Percentiles rank a stretch among this genome's conserved stretches.
phyloP scores from a whole-genome alignment of 2,113 vertebrate species.

The Anseranas semipalmata region DNA sequence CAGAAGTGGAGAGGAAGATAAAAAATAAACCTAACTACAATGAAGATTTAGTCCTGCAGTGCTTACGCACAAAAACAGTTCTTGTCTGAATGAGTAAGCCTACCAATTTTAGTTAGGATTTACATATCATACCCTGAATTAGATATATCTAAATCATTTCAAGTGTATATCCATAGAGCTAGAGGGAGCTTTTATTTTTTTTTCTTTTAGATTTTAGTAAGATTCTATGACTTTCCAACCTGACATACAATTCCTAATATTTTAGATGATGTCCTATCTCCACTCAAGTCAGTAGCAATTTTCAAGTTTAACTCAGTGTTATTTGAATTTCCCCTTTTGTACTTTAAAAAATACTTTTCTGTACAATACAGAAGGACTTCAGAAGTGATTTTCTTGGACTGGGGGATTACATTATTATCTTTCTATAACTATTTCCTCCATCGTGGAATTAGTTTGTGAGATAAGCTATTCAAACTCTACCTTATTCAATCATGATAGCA shows the following conservation, averaged over 20 bases:
- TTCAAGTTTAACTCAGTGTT: background rate
- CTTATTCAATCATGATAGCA: background rate
- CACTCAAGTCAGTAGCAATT: background rate
- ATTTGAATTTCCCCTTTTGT: background rate
- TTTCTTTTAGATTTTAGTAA: background rate
- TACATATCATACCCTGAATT: background rate
- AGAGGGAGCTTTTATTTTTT: background rate
- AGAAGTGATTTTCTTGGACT: background rate
- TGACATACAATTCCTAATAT: background rate
- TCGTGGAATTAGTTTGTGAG: background rate
- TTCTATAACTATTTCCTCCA: background rate
- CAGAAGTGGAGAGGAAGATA: constrained; percentile 6
- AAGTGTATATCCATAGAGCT: background rate
- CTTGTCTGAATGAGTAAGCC: constrained; percentile 24
- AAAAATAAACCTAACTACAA: background rate
- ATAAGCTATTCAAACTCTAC: background rate
- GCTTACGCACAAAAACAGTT: background rate
- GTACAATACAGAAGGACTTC: background rate
- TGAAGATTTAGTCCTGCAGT: background rate
- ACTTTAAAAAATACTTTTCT: background rate
- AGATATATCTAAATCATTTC: background rate
- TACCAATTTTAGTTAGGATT: constrained; percentile 22
- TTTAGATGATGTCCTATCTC: background rate
- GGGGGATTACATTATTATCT: background rate
- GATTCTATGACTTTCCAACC: background rate